Evolutionary conservation across 2,113 vertebrate species (phyloP).

Genomic region (Phocoena phocoena): DNA sequence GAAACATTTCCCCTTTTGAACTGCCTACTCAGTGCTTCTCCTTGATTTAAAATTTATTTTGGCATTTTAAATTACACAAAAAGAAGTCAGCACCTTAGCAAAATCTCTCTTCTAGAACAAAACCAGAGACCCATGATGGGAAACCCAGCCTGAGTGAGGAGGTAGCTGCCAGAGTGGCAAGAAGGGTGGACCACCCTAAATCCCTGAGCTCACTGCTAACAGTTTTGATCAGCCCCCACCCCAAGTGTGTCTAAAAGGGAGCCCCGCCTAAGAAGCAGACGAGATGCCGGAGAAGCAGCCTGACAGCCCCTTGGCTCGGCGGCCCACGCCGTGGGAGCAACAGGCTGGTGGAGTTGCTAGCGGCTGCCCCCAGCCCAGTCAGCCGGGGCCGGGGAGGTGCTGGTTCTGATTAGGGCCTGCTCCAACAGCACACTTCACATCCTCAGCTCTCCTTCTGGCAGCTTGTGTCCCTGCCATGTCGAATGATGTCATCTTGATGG

Average conservation of each 20-base stretch:
- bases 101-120: not conserved
- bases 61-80: constrained; percentile 2
- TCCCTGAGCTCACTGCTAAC: fast-evolving
- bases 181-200: not conserved
- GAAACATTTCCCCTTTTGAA: not conserved
- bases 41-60: not conserved
- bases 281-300: not conserved
- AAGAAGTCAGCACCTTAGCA: not conserved
- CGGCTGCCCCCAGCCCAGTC: not conserved
- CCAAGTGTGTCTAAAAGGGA: not conserved
- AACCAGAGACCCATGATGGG: not conserved
- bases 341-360: not conserved
- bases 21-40: not conserved
- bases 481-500: constrained; percentile 81
- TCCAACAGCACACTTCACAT: not conserved
- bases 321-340: not conserved
- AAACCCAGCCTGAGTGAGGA: not conserved
- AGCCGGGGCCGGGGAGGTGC: not conserved
- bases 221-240: not conserved
- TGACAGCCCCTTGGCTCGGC: not conserved
- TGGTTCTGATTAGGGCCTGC: constrained; percentile 69
- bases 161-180: not conserved
- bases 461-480: constrained; percentile 75
- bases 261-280: not conserved
- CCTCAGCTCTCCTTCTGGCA: constrained; percentile 74